Evolutionary conservation across 2,888 invertebrate species (phyloP), one percentile per base, ranked within the genome.

Genomic region (Archips xylosteana): DNA sequence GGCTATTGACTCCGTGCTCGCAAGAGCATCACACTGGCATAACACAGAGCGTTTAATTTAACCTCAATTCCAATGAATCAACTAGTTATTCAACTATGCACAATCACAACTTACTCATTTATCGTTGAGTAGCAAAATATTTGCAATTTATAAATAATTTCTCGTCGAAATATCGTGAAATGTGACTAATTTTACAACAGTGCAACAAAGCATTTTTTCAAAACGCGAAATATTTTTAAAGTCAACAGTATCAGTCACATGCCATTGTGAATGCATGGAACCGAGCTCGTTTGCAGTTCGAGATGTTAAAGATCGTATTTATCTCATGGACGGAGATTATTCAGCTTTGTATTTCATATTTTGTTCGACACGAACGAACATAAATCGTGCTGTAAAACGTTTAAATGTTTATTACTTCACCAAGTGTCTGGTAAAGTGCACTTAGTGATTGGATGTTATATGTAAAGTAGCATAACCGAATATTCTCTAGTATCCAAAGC

Each of bases 241-340:
- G 45, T 54, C 13, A 54, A 32, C 54, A 59, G 32, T 63, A 51
- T 60, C 39, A 65, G 15, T 54, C 51, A 42, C 60, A 42, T 36
- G 67, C 67, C 45, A 63, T 34, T 67, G 47, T 54, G 66, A 71
- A 69, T 54, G 74, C 64, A 64, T 59, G 75, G 42, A 76, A 66
- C 73, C 65, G 68, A 60, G 67, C 59, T 74, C 70, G 57, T 70
- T 63, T 64, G 57, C 68, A 71, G 61, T 69, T 51, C 66, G 57
- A 72, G 69, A 65, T 69, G 68, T 68, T 51, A 47, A 70, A 59
- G 75, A 75, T 75, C 62, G 73, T 77, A 73, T 78, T 85, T 83
- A 87, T 85, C 84, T 87, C 87, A 86, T 91, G 91, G 92, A 92
- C 92, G 92, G 92, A 92, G 86, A 88, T 85, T 82, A 84, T 83